A percentile compares a stretch with the other conserved stretches of the same genome.
These are phyloP conservation scores for Sebastes melanostomus DNA, from an alignment of 2,797 vertebrate species.

Conservation along the genomic window DNA sequence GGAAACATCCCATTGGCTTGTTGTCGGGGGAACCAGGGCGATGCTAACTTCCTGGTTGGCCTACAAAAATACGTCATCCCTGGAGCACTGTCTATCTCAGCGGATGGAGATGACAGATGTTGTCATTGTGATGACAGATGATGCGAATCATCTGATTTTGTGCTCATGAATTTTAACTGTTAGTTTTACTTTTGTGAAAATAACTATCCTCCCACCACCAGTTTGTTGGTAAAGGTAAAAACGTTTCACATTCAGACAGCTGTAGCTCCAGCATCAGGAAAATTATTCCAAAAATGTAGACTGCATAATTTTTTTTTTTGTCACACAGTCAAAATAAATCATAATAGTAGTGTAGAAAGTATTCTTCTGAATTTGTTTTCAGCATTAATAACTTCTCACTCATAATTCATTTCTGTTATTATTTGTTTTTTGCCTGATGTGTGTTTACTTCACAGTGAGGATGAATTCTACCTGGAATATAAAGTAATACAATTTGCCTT, in stretches of 20 bases:
- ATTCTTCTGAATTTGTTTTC: background rate
- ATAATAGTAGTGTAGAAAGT: background rate
- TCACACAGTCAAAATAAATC: background rate
- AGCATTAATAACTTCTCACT: background rate
- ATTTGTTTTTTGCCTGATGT: background rate
- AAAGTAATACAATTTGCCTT: background rate
- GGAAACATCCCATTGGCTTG: too few species aligned
- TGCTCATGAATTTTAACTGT: background rate
- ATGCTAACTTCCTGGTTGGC: too few species aligned
- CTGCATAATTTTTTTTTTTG: background rate
- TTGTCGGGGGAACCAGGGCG: too few species aligned
- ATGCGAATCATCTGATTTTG: background rate
- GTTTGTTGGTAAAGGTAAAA: background rate
- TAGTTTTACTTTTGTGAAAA: background rate
- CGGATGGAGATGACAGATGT: background rate
- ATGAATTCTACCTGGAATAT: background rate
- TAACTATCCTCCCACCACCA: background rate
- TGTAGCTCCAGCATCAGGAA: background rate
- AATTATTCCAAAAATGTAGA: background rate
- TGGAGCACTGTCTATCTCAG: too few species aligned
- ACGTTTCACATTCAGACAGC: background rate
- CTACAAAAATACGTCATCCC: too few species aligned
- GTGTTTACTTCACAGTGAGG: background rate
- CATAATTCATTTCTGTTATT: background rate
- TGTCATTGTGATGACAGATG: background rate